Percentiles rank a stretch among this genome's conserved stretches.
phyloP scores from a whole-genome alignment of 2,113 vertebrate species.

The Triplophysa siluroides region DNA sequence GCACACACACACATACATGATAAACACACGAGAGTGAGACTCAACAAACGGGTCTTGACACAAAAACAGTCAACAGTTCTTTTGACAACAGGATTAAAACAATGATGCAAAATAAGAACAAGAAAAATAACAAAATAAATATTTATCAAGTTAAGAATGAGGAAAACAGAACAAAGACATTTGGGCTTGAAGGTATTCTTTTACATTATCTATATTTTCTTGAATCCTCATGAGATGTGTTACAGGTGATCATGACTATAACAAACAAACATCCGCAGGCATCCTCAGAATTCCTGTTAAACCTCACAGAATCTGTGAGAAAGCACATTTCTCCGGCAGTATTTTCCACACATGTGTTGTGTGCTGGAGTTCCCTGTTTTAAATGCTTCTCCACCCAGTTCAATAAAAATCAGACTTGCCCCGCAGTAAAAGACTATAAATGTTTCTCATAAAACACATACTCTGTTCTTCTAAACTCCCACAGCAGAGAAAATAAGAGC shows the following conservation, averaged over 20 bases:
- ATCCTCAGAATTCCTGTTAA: slow-evolving; percentile 1
- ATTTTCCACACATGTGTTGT: slow-evolving; percentile 57
- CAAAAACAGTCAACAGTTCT: too few species aligned
- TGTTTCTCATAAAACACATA: slow-evolving; percentile 62
- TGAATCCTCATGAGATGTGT: not conserved
- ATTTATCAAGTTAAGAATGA: too few species aligned
- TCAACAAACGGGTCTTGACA: too few species aligned
- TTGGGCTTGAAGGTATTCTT: too few species aligned
- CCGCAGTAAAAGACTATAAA: slow-evolving; percentile 60
- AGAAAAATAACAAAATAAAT: too few species aligned
- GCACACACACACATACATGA: not conserved
- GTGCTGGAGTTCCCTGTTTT: slow-evolving; percentile 61
- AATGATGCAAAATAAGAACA: too few species aligned
- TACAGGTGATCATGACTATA: slow-evolving; percentile 3
- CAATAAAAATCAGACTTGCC: slow-evolving; percentile 67
- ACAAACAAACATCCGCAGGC: not conserved
- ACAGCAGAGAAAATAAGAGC: slow-evolving; percentile 47
- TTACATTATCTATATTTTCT: not conserved
- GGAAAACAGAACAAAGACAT: too few species aligned
- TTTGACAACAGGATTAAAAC: too few species aligned
- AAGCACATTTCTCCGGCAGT: slow-evolving; percentile 55
- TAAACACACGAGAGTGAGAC: too few species aligned
- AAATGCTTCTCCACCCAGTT: slow-evolving; percentile 70
- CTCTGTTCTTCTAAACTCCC: slow-evolving; percentile 42
- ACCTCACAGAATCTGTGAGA: slow-evolving; percentile 56